These are phyloP conservation scores for Strongylocentrotus purpuratus DNA, from an alignment of 35 echinoderm and acorn worm species.

Conservation along the genomic window DNA sequence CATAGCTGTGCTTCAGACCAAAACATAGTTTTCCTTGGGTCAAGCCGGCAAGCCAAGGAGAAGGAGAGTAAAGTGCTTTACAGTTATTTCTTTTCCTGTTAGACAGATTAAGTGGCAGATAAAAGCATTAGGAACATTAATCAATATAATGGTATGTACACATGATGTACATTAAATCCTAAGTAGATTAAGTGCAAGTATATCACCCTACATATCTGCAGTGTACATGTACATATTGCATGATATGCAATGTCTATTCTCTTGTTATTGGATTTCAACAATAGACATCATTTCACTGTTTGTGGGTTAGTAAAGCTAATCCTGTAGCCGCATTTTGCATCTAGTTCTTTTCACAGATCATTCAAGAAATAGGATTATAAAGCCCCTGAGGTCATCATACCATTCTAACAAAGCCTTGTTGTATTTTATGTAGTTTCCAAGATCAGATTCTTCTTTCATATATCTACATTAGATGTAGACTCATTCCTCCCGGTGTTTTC, in stretches of 20 bases:
- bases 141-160: neutral
- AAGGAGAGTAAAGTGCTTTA: neutral
- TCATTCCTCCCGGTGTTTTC: neutral
- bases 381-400: neutral
- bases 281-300: neutral
- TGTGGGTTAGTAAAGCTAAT: neutral
- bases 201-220: neutral
- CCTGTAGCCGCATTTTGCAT: neutral
- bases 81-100: constrained; percentile 3
- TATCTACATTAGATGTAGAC: neutral
- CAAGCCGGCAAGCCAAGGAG: neutral
- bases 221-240: neutral
- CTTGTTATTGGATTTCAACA: neutral
- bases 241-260: neutral
- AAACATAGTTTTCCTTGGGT: neutral
- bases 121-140: constrained; percentile 11
- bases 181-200: neutral
- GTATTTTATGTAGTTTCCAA: neutral
- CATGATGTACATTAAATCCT: neutral
- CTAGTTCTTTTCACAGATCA: neutral
- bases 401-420: neutral
- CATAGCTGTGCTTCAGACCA: neutral
- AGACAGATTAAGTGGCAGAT: neutral
- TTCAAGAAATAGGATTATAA: too few relatives aligned
- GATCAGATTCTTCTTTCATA: neutral